Conservation (phyloP, 2,797 vertebrate genomes). For the Melanotaenia maccullochi region DNA sequence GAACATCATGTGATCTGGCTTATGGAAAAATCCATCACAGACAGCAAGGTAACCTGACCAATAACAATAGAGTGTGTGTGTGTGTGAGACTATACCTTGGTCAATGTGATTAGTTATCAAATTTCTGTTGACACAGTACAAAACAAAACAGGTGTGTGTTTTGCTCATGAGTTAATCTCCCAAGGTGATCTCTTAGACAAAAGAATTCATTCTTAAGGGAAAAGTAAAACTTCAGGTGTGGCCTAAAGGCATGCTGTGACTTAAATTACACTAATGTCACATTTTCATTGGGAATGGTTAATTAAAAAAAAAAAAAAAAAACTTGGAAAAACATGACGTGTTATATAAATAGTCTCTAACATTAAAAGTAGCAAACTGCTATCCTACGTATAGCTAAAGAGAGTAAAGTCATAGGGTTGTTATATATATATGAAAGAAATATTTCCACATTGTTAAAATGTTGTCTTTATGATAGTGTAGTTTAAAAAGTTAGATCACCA, state of each 20-base stretch:
- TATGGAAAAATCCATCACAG: conserved; percentile 67
- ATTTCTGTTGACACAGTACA: conserved; percentile 73
- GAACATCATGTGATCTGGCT: conserved; percentile 66
- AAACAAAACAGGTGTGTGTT: conserved; percentile 53
- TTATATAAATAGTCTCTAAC: not conserved
- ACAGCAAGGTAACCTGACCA: conserved; percentile 53
- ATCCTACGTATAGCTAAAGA: not conserved
- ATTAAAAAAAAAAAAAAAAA: not conserved
- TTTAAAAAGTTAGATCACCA: not conserved
- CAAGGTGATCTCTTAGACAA: not conserved
- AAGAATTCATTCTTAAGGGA: not conserved
- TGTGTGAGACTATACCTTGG: conserved; percentile 39
- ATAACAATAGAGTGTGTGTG: conserved; percentile 49
- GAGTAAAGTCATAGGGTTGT: not conserved
- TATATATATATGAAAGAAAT: not conserved
- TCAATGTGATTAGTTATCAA: conserved; percentile 72
- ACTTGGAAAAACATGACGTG: not conserved
- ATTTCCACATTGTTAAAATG: not conserved
- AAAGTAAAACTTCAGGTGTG: conserved; percentile 21
- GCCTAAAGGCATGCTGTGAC: not conserved
- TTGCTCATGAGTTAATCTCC: conserved; percentile 21
- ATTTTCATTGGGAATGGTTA: not conserved
- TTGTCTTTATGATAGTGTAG: not conserved
- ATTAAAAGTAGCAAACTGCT: not conserved
- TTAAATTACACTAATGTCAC: not conserved